A percentile compares a stretch with the other conserved stretches of the same genome.
phyloP scores from a whole-genome alignment of 2,888 invertebrate species.

The Aproaerema taeniolella region DNA sequence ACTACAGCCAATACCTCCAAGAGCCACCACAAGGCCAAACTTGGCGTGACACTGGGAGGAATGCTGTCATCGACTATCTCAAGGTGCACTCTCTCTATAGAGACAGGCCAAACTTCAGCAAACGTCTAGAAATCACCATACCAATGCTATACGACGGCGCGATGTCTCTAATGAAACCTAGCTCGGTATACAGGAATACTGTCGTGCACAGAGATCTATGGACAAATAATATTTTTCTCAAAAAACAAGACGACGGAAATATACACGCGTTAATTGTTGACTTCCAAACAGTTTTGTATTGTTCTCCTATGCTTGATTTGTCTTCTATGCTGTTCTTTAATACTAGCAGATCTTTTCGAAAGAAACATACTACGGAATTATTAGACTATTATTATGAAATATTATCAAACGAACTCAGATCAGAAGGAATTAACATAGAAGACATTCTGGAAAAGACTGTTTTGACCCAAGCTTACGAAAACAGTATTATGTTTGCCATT shows the following conservation, averaged over 20 bases:
- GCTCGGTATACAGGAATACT: conserved; percentile 60
- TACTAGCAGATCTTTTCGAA: conserved; percentile 56
- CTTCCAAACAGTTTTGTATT: conserved; percentile 82
- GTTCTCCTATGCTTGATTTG: conserved; percentile 81
- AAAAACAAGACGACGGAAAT: conserved; percentile 35
- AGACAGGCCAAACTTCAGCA: conserved; percentile 32
- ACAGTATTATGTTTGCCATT: conserved; percentile 49
- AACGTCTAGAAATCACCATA: conserved; percentile 34
- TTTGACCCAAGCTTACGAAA: conserved; percentile 38
- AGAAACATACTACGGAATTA: conserved; percentile 54
- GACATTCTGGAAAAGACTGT: conserved; percentile 33
- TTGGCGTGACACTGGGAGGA: conserved; percentile 56
- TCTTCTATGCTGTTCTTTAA: conserved; percentile 76
- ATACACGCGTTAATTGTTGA: conserved; percentile 79
- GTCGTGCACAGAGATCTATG: conserved; percentile 79
- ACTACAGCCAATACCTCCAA: conserved; percentile 43
- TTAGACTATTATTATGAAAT: conserved; percentile 73
- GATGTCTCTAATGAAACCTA: conserved; percentile 50
- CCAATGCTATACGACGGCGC: conserved; percentile 39
- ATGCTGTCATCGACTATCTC: conserved; percentile 51
- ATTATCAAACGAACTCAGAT: conserved; percentile 55
- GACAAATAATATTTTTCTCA: conserved; percentile 79
- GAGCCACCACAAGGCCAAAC: conserved; percentile 35
- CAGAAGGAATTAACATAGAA: conserved; percentile 34
- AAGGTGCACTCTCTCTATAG: conserved; percentile 49